Evolutionary conservation across 2,113 vertebrate genomes (phyloP), one percentile per base, ranked within the genome.

Genomic region (Cheirogaleus medius): DNA sequence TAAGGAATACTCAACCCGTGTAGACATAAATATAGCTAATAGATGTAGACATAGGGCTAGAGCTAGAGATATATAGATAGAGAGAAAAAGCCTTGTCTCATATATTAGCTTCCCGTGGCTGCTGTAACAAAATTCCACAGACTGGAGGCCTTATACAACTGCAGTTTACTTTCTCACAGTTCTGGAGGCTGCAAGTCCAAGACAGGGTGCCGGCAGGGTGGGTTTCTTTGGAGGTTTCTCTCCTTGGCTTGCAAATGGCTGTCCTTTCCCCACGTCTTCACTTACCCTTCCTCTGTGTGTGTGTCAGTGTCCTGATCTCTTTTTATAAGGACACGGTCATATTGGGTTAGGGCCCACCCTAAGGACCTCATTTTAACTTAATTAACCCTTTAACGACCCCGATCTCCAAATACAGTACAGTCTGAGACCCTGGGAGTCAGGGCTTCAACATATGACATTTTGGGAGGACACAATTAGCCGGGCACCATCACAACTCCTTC

Each of bases 381-480:
- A 25, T 8, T 21, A 21, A 8, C 17, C 47, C 37, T 58, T 37
- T 8, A 49, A 27, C 84, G 29, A 42, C 44, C 32, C 49, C 49
- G 27, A 0, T 63, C 34, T 54, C 20, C 10, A 91, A 52, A 52
- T 8, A 21, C 0, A 7, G n/a, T 32, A 34, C 8, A 3, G 6
- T 80, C 73, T 78, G 63, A 47, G 39, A 7, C 37, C 17, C 42
- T 37, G 4, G 32, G 76, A 6, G 7, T 80, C 47, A 90, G 44
- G 18, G 21, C 25, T 49, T 68, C 49, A 23, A 20, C 18, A 13
- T 34, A 20, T 7, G 11, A 18, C n/a, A 66, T n/a, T 88, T 1
- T 21, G 12, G 34, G 1, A 25, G 32, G 44, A 39, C 9, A 42
- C 25, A 25, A 85, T 27, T 18, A 20, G 37, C 8, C 15, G 6